phyloP scores from a whole-genome alignment of 2,888 invertebrate species.

The Caenorhabditis wallacei region DNA sequence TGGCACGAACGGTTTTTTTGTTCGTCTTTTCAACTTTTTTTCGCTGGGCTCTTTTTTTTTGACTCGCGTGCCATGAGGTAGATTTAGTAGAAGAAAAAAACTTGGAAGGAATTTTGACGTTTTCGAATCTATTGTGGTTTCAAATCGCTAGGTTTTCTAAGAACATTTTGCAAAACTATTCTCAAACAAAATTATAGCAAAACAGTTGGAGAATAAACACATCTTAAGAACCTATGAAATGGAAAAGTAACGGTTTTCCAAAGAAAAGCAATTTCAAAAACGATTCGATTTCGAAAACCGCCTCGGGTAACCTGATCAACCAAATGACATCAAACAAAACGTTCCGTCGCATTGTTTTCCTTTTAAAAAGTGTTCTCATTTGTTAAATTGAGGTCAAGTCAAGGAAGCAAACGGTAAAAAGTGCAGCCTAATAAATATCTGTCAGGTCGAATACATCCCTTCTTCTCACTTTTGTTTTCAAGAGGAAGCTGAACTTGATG shows the following conservation, averaged over 20 bases:
- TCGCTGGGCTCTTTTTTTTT: slow-evolving; percentile 7
- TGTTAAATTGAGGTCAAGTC: slow-evolving; percentile 43
- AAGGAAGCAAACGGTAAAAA: slow-evolving; percentile 29
- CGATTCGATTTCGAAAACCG: slow-evolving; percentile 19
- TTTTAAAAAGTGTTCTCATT: slow-evolving; percentile 39
- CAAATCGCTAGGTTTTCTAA: too few relatives aligned
- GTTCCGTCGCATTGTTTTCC: slow-evolving; percentile 31
- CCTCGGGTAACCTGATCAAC: slow-evolving; percentile 44
- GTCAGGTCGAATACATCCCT: slow-evolving; percentile 1
- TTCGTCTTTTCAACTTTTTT: slow-evolving; percentile 10
- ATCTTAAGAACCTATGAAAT: neutral
- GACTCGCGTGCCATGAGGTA: neutral
- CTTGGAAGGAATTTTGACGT: neutral
- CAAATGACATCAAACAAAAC: slow-evolving; percentile 38
- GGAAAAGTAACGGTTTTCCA: neutral
- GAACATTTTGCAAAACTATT: too few relatives aligned
- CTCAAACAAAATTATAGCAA: too few relatives aligned
- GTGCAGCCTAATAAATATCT: slow-evolving; percentile 54
- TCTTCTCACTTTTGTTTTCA: neutral
- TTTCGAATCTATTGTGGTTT: neutral
- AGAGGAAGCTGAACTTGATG: neutral
- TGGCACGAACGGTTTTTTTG: slow-evolving; percentile 41
- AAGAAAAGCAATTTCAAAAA: slow-evolving; percentile 38
- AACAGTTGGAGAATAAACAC: too few relatives aligned
- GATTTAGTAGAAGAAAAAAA: slow-evolving; percentile 1